Conservation (phyloP, 2,797 vertebrate genomes). For the Acipenser oxyrinchus region DNA sequence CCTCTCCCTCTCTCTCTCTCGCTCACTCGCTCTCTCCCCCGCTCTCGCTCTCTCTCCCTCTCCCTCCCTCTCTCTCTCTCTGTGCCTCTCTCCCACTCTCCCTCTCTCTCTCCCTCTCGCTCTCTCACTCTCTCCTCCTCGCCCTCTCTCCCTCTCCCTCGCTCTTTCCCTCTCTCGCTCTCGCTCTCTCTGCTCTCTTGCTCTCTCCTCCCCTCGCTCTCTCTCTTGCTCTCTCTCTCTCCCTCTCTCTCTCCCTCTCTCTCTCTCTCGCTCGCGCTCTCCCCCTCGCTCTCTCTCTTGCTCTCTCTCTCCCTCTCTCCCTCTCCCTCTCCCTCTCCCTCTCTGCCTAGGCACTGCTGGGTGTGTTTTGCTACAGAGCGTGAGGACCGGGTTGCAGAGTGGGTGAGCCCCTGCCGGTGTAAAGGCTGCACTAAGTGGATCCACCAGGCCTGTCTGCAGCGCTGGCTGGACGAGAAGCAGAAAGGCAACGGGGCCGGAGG, state of each 20-base stretch:
- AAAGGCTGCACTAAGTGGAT: slow-evolving; percentile 72
- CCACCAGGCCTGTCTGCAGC: slow-evolving; percentile 67
- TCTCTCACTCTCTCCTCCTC: too few relatives aligned
- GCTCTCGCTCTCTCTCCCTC: too few relatives aligned
- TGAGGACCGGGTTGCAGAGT: slow-evolving; percentile 57
- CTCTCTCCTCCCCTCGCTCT: neutral
- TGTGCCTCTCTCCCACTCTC: too few relatives aligned
- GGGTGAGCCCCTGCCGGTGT: slow-evolving; percentile 68
- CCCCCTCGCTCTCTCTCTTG: too few relatives aligned
- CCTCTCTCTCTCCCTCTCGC: too few relatives aligned
- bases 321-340: neutral
- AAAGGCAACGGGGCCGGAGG: slow-evolving; percentile 51
- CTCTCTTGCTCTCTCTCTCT: neutral
- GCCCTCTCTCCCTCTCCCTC: too few relatives aligned
- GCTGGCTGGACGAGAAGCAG: slow-evolving; percentile 71
- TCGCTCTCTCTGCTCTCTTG: neutral
- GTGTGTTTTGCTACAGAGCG: slow-evolving; percentile 63
- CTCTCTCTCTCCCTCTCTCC: neutral
- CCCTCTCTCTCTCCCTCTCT: neutral
- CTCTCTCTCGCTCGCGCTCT: neutral
- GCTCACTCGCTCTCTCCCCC: neutral
- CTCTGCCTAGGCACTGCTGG: slow-evolving; percentile 59
- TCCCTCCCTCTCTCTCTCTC: too few relatives aligned
- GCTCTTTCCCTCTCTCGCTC: too few relatives aligned
- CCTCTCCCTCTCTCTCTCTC: neutral